Percentiles rank a stretch among this genome's conserved stretches.
Evolutionary conservation across 2,797 vertebrate genomes (phyloP).

Genomic region (Cetoscarus ocellatus): DNA sequence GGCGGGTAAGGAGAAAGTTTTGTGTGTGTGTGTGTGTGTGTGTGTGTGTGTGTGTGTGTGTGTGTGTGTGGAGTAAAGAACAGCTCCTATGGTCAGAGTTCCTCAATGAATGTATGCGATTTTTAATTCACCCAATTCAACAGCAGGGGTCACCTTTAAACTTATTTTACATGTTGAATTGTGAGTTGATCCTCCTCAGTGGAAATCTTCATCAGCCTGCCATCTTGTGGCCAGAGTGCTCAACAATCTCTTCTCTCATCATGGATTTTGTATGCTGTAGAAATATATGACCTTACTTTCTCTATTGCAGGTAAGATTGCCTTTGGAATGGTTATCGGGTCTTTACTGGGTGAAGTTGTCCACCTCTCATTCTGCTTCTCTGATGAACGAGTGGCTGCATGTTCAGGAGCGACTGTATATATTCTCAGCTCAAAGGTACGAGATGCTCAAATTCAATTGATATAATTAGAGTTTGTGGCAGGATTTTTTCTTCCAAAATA

Average conservation of each 20-base stretch:
- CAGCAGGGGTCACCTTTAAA: background rate
- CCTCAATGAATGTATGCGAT: background rate
- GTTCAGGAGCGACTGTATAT: slow-evolving; percentile 67
- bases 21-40: background rate
- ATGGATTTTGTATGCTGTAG: background rate
- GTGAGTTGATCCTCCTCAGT: background rate
- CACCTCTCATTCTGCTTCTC: slow-evolving; percentile 80
- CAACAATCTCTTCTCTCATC: background rate
- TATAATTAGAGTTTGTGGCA: too few species aligned
- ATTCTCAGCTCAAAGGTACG: slow-evolving; percentile 80
- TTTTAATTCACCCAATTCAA: background rate
- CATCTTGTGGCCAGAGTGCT: slow-evolving; percentile 28
- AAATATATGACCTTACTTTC: slow-evolving; percentile 3
- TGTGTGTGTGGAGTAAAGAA: background rate
- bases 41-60: background rate
- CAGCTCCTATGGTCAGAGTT: background rate
- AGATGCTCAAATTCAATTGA: background rate
- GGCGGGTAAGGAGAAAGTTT: slow-evolving; percentile 65
- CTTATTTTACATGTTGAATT: background rate
- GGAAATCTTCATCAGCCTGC: slow-evolving; percentile 38
- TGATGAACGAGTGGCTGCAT: slow-evolving; percentile 79
- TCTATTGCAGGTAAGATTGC: slow-evolving; percentile 74
- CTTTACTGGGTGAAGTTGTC: slow-evolving; percentile 73
- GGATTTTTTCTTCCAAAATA: too few species aligned
- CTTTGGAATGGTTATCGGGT: slow-evolving; percentile 79